These are phyloP conservation scores for Leptodactylus fuscus DNA, from an alignment of 2,113 vertebrate species.

Conservation along the genomic window DNA sequence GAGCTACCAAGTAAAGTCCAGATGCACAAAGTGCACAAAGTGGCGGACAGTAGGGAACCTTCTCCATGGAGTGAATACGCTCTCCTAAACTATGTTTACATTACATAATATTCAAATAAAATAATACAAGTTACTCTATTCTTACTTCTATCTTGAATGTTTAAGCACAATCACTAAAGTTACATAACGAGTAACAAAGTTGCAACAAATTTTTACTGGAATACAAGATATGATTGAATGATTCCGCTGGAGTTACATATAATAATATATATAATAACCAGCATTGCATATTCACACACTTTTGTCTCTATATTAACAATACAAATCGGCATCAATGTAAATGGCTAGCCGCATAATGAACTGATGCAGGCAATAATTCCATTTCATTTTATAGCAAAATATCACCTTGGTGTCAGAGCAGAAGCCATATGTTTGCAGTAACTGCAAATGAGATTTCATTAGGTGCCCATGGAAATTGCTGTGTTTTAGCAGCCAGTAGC, in stretches of 20 bases:
- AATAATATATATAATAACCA: not conserved
- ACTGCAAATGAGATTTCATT: conserved; percentile 37
- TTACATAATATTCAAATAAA: too few relatives aligned
- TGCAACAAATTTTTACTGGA: too few relatives aligned
- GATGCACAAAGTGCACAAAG: too few relatives aligned
- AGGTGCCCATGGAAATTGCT: not conserved
- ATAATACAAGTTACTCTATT: too few relatives aligned
- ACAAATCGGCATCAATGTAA: not conserved
- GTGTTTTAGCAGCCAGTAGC: not conserved
- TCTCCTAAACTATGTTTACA: too few relatives aligned
- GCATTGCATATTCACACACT: not conserved
- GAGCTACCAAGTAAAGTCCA: too few relatives aligned
- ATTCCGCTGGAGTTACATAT: too few relatives aligned
- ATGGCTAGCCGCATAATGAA: conserved; percentile 8
- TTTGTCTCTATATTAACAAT: not conserved
- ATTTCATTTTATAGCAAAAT: conserved; percentile 30
- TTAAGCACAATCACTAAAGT: too few relatives aligned
- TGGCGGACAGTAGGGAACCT: too few relatives aligned
- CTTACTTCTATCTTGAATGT: too few relatives aligned
- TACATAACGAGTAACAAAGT: too few relatives aligned
- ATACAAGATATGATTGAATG: not conserved
- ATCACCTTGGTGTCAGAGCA: conserved; percentile 18
- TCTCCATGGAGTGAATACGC: too few relatives aligned
- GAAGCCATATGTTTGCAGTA: conserved; percentile 10
- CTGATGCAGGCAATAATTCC: conserved; percentile 8